These are phyloP conservation scores for Nerophis lumbriciformis DNA, from an alignment of 2,113 vertebrate species.

Conservation along the genomic window DNA sequence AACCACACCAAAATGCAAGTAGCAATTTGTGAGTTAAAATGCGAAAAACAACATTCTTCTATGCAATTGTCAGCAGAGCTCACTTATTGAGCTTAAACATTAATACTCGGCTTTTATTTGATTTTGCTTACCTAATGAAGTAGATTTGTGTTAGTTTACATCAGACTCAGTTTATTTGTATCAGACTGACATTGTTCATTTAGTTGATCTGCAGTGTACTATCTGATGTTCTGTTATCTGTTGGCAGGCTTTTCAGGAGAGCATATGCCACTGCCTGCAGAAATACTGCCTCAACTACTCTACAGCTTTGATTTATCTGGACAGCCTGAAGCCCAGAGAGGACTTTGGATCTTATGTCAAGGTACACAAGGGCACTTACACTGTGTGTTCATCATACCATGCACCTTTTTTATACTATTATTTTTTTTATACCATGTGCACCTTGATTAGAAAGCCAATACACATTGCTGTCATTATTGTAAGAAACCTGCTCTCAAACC, in stretches of 20 bases:
- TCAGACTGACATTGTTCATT: neutral
- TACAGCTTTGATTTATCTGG: conserved; percentile 81
- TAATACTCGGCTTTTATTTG: too few species aligned
- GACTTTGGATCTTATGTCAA: conserved; percentile 86
- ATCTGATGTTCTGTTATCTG: conserved; percentile 18
- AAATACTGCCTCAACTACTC: conserved; percentile 90
- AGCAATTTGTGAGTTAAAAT: too few species aligned
- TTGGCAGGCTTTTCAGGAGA: conserved; percentile 77
- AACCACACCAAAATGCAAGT: too few species aligned
- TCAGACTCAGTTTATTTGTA: neutral
- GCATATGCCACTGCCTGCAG: conserved; percentile 84
- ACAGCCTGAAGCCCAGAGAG: conserved; percentile 80
- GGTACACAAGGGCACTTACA: conserved; percentile 62
- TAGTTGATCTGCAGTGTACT: conserved; percentile 16
- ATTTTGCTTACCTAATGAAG: too few species aligned
- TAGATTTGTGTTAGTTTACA: too few species aligned
- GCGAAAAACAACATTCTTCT: too few species aligned
- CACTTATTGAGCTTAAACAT: too few species aligned
- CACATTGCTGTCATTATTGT: neutral
- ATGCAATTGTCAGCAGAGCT: too few species aligned
- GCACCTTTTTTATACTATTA: too few species aligned
- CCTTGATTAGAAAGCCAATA: conserved; percentile 14
- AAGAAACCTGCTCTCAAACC: neutral
- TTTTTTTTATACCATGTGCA: conserved; percentile 3
- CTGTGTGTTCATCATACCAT: neutral